Evolutionary conservation across 2,797 vertebrate species (phyloP), one percentile per base, ranked within the genome.

Genomic region (Lerista edwardsae): DNA sequence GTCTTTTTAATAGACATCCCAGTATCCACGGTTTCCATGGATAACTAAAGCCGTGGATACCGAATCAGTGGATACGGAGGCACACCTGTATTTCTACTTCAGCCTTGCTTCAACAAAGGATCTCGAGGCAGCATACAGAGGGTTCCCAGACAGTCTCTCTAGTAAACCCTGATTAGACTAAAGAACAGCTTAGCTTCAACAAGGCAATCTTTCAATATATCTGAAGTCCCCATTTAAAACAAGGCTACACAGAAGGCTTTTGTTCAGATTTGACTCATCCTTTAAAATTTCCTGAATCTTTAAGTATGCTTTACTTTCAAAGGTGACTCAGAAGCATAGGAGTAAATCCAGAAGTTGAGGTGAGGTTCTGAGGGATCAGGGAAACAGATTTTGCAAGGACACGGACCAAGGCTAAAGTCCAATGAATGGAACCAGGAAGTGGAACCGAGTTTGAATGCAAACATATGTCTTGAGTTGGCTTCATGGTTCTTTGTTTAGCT

Each of bases 321-420:
- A 76, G 65, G 21, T 61, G 15, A 55, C n/a, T 83, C 51, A 55
- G 47, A 80, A 55, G 25, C 17, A 44, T 59, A 51, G 15, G 39
- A 47, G 14, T 78, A 69, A 84, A 84, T 44, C 41, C 69, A 59
- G 59, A 34, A 2, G 5, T 41, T 14, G 11, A 34, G 44, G 36
- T 61, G 41, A 29, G 21, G 55, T 44, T 71, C 69, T 62, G 12
- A 57, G 88, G 11, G 21, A 44, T 1, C 47, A 57, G 67, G 10
- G 80, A 39, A 87, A 81, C 84, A 59, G 72, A 69, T 64, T 91
- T 61, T 79, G 68, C 55, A 86, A 87, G 84, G 74, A 87, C 14
- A 6, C 36, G 8, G n/a, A 51, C 15, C 2, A 75, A 72, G 34
- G 47, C 80, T 41, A 47, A 55, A 31, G 31, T 51, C 11, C 5